Percentiles rank a stretch among this genome's conserved stretches.
phyloP scores from a whole-genome alignment of 2,888 invertebrate genomes.

The Onthophagus sagittarius region DNA sequence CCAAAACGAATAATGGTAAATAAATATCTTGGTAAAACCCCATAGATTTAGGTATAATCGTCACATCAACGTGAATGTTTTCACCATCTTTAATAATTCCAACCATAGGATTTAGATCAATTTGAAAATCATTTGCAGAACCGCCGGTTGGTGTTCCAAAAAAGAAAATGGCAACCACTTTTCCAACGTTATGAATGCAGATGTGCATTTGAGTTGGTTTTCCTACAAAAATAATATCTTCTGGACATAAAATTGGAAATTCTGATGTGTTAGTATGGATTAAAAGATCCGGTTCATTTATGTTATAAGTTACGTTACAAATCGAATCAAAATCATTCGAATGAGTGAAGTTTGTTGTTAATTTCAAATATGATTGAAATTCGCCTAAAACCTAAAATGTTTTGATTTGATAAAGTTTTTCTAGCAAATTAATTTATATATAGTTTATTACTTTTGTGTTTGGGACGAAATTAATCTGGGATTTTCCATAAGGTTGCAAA shows the following conservation, averaged over 20 bases:
- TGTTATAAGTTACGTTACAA: constrained; percentile 38
- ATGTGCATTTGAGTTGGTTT: constrained; percentile 34
- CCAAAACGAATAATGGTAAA: constrained; percentile 45
- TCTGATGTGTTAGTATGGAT: constrained; percentile 35
- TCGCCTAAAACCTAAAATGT: constrained; percentile 4
- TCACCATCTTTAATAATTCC: constrained; percentile 33
- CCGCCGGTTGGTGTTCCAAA: constrained; percentile 35
- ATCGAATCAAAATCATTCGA: constrained; percentile 24
- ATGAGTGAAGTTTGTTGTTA: constrained; percentile 22
- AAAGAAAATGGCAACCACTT: constrained; percentile 22
- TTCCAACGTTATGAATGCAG: constrained; percentile 39
- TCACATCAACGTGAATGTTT: constrained; percentile 34
- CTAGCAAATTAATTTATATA: not conserved
- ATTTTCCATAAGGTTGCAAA: constrained; percentile 6
- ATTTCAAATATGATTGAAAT: constrained; percentile 28
- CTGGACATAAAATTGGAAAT: constrained; percentile 38
- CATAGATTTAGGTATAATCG: constrained; percentile 36
- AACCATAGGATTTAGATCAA: constrained; percentile 37
- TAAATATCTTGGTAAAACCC: constrained; percentile 44
- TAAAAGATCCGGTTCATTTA: constrained; percentile 33
- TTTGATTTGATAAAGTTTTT: not conserved
- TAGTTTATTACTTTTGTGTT: constrained; percentile 15
- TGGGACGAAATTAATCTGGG: constrained; percentile 17
- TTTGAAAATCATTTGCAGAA: constrained; percentile 36
- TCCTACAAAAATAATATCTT: constrained; percentile 39